phyloP scores from a whole-genome alignment of 1,140 invertebrate species.

The Cyclargus thomasi region DNA sequence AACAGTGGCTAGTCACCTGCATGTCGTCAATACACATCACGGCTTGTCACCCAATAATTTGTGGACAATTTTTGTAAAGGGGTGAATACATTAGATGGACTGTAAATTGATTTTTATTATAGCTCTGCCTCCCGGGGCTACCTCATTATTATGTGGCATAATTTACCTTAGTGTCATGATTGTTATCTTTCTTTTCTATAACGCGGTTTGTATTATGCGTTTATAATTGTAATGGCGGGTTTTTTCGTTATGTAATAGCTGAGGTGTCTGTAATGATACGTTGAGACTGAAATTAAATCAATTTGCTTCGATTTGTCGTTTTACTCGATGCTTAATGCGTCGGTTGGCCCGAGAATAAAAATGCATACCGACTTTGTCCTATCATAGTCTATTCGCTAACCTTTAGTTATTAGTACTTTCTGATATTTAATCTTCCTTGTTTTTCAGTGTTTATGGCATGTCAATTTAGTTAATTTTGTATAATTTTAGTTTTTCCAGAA shows the following conservation, averaged over 20 bases:
- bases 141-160: constrained; percentile 25
- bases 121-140: constrained; percentile 38
- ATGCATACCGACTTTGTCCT: too few relatives aligned
- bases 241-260: not conserved
- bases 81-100: constrained; percentile 23
- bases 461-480: too few relatives aligned
- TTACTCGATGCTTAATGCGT: not conserved
- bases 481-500: too few relatives aligned
- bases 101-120: constrained; percentile 66
- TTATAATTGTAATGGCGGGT: constrained; percentile 10
- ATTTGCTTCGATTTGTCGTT: not conserved
- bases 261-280: constrained; percentile 3
- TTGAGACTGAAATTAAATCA: not conserved
- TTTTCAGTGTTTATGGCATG: too few relatives aligned
- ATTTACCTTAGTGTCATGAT: not conserved
- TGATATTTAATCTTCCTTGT: too few relatives aligned
- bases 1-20: not conserved
- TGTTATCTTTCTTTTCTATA: constrained; percentile 9
- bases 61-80: constrained; percentile 23
- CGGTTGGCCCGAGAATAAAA: too few relatives aligned
- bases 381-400: too few relatives aligned
- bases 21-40: not conserved
- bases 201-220: constrained; percentile 11
- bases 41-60: constrained; percentile 14
- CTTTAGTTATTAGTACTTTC: too few relatives aligned